phyloP scores from a whole-genome alignment of 2,888 invertebrate species.

The Pammene aurita region DNA sequence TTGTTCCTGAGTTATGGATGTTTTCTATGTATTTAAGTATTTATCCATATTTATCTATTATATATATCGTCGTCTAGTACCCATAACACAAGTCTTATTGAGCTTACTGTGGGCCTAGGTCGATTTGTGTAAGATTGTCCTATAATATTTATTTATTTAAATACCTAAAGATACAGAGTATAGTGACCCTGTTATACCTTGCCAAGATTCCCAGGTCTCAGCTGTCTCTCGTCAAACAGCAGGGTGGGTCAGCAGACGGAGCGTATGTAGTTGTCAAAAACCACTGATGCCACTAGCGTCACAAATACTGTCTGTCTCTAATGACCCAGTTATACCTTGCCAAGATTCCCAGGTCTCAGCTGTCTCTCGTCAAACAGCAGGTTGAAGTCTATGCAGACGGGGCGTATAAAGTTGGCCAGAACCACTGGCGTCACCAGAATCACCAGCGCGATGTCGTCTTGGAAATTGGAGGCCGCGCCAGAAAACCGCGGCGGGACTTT shows the following conservation, averaged over 20 bases:
- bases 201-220: no score
- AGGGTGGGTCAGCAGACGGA: conserved; percentile 67
- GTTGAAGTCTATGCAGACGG: conserved; percentile 68
- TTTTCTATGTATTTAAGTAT: no score
- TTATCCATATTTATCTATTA: no score
- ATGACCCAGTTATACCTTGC: conserved; percentile 42
- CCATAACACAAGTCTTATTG: no score
- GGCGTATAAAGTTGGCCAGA: conserved; percentile 62
- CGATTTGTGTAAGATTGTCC: no score
- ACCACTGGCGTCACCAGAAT: conserved; percentile 60
- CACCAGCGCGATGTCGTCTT: conserved; percentile 77
- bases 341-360: conserved; percentile 37
- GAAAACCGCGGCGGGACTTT: conserved; percentile 64
- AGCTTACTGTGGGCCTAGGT: no score
- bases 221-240: conserved; percentile 34
- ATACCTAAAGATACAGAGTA: no score
- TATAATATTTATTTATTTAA: no score
- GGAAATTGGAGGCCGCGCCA: conserved; percentile 69
- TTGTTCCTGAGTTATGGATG: no score
- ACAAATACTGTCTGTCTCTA: conserved; percentile 44
- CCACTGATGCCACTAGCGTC: conserved; percentile 59
- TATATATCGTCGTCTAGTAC: no score
- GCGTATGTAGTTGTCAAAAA: conserved; percentile 50
- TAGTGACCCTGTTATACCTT: no score
- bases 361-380: conserved; percentile 41